These are phyloP conservation scores for Himantopus leucocephalus DNA, from an alignment of 2,113 vertebrate species.

Conservation along the genomic window DNA sequence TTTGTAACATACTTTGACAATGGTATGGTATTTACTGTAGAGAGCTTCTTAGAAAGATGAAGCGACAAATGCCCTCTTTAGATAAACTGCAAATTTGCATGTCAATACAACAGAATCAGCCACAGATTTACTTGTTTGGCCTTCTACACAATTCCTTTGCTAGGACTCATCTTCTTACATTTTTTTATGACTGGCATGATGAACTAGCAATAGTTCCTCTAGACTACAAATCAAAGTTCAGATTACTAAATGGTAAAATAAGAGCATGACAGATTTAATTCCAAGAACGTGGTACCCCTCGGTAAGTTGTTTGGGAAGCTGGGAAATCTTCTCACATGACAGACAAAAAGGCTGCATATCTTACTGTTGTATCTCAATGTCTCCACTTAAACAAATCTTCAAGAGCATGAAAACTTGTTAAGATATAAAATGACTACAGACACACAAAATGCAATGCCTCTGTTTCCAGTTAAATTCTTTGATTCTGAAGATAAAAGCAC, in stretches of 20 bases:
- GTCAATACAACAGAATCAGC: background rate
- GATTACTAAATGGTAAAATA: background rate
- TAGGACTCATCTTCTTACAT: accelerated
- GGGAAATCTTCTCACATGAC: background rate
- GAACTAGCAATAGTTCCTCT: background rate
- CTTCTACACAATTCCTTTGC: background rate
- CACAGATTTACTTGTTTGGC: background rate
- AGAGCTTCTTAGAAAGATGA: background rate
- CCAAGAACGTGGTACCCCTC: background rate
- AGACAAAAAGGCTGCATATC: background rate
- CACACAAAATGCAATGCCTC: background rate
- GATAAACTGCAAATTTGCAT: slow-evolving; percentile 6
- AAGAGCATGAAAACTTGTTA: background rate
- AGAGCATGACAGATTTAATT: background rate
- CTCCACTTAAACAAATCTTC: background rate
- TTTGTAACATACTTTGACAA: background rate
- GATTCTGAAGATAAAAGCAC: background rate
- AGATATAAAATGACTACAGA: background rate
- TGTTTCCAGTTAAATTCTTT: background rate
- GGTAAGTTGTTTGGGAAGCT: background rate
- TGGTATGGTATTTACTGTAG: background rate
- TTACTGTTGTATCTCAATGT: background rate
- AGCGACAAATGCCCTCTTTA: background rate
- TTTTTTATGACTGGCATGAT: background rate
- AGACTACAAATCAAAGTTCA: background rate